A percentile compares a stretch with the other conserved stretches of the same genome.
Evolutionary conservation across 1,140 invertebrate species (phyloP).

Genomic region (Maniola jurtina): DNA sequence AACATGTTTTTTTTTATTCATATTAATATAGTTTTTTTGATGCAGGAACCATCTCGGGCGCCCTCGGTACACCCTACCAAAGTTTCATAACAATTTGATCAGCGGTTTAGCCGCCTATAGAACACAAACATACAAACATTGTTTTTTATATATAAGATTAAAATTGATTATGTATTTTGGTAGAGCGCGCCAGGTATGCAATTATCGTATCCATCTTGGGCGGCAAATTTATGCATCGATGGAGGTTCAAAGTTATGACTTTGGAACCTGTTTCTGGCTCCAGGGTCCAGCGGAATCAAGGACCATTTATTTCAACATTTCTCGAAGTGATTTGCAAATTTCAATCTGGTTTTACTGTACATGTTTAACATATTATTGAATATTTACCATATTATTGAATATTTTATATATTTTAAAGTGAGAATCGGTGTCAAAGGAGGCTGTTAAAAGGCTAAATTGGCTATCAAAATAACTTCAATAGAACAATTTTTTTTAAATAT

Average conservation of each 20-base stretch:
- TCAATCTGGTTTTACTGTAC: constrained; percentile 35
- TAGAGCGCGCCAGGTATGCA: constrained; percentile 14
- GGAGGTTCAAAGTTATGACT: constrained; percentile 53
- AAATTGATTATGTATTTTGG: neutral
- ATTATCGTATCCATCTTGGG: constrained; percentile 42
- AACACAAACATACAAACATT: too few relatives aligned
- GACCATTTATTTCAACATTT: constrained; percentile 46
- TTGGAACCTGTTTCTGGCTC: constrained; percentile 51
- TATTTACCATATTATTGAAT: neutral
- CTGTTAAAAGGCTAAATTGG: neutral
- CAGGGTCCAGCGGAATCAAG: constrained; percentile 49
- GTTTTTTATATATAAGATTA: neutral
- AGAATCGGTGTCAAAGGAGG: neutral
- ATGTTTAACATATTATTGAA: constrained; percentile 10
- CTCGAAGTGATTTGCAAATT: constrained; percentile 41
- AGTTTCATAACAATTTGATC: too few relatives aligned
- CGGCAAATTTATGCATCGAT: constrained; percentile 49
- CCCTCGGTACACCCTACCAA: too few relatives aligned
- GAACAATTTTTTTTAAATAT: neutral
- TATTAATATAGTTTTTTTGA: too few relatives aligned
- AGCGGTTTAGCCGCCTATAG: too few relatives aligned
- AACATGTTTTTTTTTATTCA: too few relatives aligned
- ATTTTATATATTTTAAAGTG: neutral
- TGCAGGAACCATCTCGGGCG: too few relatives aligned
- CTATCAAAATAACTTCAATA: neutral